Evolutionary conservation across 2,113 vertebrate species (phyloP), one percentile per base, ranked within the genome.

Genomic region (Circaetus cinerascens): DNA sequence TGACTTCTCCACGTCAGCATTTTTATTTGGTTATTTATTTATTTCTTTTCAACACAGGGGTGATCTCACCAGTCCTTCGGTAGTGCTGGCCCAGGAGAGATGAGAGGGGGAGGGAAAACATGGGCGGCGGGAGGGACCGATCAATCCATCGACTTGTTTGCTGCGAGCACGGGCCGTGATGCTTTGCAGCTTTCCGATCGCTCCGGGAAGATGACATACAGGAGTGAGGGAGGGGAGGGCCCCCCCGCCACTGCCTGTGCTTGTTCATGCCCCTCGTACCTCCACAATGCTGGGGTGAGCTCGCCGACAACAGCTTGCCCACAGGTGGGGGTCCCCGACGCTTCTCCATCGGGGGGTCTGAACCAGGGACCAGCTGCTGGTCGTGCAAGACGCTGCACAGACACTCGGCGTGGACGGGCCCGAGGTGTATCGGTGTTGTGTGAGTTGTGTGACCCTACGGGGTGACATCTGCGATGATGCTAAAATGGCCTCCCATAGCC

Each of bases 1-100:
- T 97, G 97, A 98, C 98, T 97, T 96, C 90, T 91, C 94, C 94
- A 97, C 94, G 95, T 98, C 98, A 98, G 98, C 97, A 97, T 95
- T 98, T 98, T 98, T 94, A 95, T 93, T 86, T 95, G 87, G 84
- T 91, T 97, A 91, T 95, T 96, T 94, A 91, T 96, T 96, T 97
- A 83, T 95, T 96, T 95, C 5, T 94, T 84, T 91, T 26, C 93
- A 53, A 45, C 10, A 2, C 57, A 2, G 53, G 93, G 57, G 36
- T 50, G 92, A 93, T 82, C 90, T 94, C 84, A n/a, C 73, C 90
- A 64, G 69, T 41, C n/a, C 56, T 77, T 53, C 1, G 1, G 73
- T 25, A 53, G 41, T 8, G 38, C 77, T 5, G 19, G 77, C 41
- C 80, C 0, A 0, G 83, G 38, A 84, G 51, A 56, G 64, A 64